Evolutionary conservation across 2,888 invertebrate genomes (phyloP), one percentile per base, ranked within the genome.

Genomic region (Cloeon dipterum): DNA sequence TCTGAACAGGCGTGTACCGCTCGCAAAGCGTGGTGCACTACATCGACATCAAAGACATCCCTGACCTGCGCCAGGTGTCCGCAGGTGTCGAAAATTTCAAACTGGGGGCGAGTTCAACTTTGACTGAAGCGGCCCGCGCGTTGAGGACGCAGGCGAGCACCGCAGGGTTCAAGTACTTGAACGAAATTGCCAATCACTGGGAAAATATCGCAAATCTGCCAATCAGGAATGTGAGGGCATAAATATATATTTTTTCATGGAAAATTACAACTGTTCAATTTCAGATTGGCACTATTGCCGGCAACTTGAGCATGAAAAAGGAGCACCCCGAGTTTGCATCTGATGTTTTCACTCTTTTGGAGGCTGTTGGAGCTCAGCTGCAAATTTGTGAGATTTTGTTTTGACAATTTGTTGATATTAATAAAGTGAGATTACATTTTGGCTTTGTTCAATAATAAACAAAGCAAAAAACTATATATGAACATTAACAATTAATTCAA

Each of bases 231-330:
- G 54, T 56, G 46, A 47, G 49, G n/a, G n/a, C n/a, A n/a, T n/a
- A n/a, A n/a, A n/a, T n/a, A n/a, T n/a, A n/a, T n/a, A n/a, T n/a
- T n/a, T n/a, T n/a, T n/a, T n/a, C n/a, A n/a, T n/a, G n/a, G n/a
- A n/a, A n/a, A n/a, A n/a, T n/a, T n/a, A n/a, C n/a, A n/a, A n/a
- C n/a, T n/a, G n/a, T n/a, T n/a, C n/a, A n/a, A n/a, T n/a, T 23
- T 23, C n/a, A 23, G 25, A 23, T 23, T 39, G 76, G 70, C 25
- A 68, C 70, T 3, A 53, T 77, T 39, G 76, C 70, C 10, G 78
- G 77, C 1, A 78, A 77, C 47, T 50, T 78, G 39, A 66, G 69
- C 55, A 62, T 74, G 38, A 78, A 78, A 50, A 63, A 76, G 47
- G 49, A 57, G 8, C 62, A 74, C 44, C 61, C 55, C 3, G 72